These are phyloP conservation scores for Heliconius cydno DNA, from an alignment of 2,888 invertebrate genomes.

Conservation along the genomic window DNA sequence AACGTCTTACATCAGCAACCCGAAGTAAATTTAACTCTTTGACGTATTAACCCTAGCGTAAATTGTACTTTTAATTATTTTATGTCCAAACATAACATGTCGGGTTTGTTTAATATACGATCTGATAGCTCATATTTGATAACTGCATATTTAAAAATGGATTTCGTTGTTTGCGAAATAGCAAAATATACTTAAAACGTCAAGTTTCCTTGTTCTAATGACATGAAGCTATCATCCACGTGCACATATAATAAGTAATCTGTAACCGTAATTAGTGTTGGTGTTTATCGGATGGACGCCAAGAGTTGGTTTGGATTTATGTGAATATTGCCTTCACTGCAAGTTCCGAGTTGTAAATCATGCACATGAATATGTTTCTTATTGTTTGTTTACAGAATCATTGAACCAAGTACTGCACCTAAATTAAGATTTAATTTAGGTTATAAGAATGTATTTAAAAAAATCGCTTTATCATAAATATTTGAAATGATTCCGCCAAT, in stretches of 20 bases:
- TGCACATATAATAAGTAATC: neutral
- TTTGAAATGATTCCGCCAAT: too few relatives aligned
- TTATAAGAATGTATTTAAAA: too few relatives aligned
- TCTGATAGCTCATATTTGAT: neutral
- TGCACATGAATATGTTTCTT: neutral
- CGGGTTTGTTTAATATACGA: neutral
- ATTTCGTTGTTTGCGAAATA: neutral
- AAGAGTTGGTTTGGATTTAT: conserved; percentile 18
- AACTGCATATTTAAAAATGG: neutral
- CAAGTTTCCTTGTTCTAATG: neutral
- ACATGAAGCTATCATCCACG: neutral
- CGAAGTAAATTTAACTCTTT: conserved; percentile 79
- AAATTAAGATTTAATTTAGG: too few relatives aligned
- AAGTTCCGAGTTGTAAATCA: neutral
- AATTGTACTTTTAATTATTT: conserved; percentile 50
- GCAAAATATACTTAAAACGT: neutral
- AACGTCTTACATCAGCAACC: conserved; percentile 80
- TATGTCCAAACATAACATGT: neutral
- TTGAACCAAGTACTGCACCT: neutral
- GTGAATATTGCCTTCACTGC: conserved; percentile 17
- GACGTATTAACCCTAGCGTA: conserved; percentile 66
- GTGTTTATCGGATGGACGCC: conserved; percentile 17
- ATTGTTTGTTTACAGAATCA: conserved; percentile 7
- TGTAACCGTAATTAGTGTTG: conserved; percentile 6
- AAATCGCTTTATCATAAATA: too few relatives aligned